These are phyloP conservation scores for Amphiura filiformis DNA, from an alignment of 35 echinoderm and acorn worm species.

Conservation along the genomic window DNA sequence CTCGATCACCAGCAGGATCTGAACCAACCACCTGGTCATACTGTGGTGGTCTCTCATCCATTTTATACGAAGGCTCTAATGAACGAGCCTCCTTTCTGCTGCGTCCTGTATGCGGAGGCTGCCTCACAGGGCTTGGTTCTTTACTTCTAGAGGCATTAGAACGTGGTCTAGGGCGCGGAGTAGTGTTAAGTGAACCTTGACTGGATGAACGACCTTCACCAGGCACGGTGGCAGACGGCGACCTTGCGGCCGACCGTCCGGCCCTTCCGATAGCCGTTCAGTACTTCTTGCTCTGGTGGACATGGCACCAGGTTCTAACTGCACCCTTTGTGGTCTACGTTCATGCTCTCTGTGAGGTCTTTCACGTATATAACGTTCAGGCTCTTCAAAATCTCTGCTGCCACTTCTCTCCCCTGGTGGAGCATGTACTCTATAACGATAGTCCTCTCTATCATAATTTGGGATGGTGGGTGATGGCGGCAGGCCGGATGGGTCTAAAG, in stretches of 20 bases:
- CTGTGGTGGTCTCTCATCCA: slow-evolving; percentile 82
- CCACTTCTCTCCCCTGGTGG: background rate
- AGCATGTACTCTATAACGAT: background rate
- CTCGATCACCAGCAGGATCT: slow-evolving; percentile 48
- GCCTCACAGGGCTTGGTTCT: slow-evolving; percentile 64
- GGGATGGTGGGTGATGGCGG: background rate
- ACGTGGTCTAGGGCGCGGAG: slow-evolving; percentile 66
- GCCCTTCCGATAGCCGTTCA: slow-evolving; percentile 55
- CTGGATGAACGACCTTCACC: slow-evolving; percentile 40
- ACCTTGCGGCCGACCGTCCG: slow-evolving; percentile 58
- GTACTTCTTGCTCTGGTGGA: slow-evolving; percentile 43
- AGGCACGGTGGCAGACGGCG: slow-evolving; percentile 75
- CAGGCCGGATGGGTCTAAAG: background rate
- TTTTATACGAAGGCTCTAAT: slow-evolving; percentile 21
- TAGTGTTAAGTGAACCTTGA: slow-evolving; percentile 20
- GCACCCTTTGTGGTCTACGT: background rate
- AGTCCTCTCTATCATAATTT: slow-evolving; percentile 15
- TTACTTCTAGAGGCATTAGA: slow-evolving; percentile 39
- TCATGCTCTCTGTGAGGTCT: background rate
- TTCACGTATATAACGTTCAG: background rate
- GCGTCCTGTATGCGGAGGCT: slow-evolving; percentile 54
- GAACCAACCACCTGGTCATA: slow-evolving; percentile 82
- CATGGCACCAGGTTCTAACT: slow-evolving; percentile 15
- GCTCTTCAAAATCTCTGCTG: background rate
- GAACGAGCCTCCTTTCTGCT: slow-evolving; percentile 10